phyloP scores from a whole-genome alignment of 2,797 vertebrate genomes.

The Spinus pinus region DNA sequence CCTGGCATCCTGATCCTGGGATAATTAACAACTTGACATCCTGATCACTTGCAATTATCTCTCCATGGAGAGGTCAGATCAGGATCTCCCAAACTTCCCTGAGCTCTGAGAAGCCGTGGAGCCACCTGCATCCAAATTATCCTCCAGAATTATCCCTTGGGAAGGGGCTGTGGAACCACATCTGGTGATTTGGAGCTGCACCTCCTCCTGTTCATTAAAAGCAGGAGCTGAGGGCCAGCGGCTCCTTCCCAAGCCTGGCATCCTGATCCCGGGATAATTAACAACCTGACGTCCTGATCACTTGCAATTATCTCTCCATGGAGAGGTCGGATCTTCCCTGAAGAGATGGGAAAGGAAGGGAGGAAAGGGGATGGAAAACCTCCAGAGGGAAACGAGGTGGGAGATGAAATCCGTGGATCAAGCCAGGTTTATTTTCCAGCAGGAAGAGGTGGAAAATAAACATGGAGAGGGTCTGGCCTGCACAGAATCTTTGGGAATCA shows the following conservation, averaged over 20 bases:
- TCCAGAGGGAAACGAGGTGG: neutral
- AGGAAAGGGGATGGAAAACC: neutral
- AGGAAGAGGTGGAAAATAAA: neutral
- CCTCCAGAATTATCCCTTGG: too few species aligned
- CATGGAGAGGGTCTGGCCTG: neutral
- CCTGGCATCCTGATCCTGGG: neutral
- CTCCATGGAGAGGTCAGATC: neutral
- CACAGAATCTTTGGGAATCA: neutral
- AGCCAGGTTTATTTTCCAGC: neutral
- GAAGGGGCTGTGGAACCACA: too few species aligned
- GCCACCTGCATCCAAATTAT: too few species aligned
- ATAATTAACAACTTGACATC: neutral
- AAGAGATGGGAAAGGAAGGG: neutral
- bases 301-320: neutral
- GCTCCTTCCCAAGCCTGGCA: neutral
- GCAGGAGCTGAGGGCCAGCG: neutral
- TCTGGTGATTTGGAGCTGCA: too few species aligned
- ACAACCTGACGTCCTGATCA: neutral
- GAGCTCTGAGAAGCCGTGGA: too few species aligned
- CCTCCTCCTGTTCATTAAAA: neutral
- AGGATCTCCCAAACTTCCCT: too few species aligned
- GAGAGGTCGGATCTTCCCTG: neutral
- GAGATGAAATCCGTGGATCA: neutral
- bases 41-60: neutral
- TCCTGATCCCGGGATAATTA: neutral